Evolutionary conservation across 2,888 invertebrate species (phyloP).

Genomic region (Tachina grossa): DNA sequence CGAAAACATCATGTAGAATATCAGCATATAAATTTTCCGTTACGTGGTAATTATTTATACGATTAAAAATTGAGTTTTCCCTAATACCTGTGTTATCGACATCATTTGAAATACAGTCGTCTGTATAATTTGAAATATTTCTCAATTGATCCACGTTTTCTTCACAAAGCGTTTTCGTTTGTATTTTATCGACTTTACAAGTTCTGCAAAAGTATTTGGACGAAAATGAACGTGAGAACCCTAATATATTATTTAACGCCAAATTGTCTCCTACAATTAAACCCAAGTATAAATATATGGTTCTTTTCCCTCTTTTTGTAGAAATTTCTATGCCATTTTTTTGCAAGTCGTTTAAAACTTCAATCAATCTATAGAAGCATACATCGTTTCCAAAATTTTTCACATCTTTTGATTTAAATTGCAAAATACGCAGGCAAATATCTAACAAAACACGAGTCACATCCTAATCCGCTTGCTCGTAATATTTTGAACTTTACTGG

Average conservation of each 20-base stretch:
- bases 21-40: conserved; percentile 45
- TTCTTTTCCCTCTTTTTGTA: conserved; percentile 15
- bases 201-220: conserved; percentile 31
- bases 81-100: conserved; percentile 1
- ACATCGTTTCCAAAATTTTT: conserved; percentile 46
- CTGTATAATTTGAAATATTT: background rate
- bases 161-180: background rate
- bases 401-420: conserved; percentile 39
- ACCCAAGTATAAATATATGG: conserved; percentile 15
- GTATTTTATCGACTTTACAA: conserved; percentile 16
- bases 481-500: too few relatives aligned
- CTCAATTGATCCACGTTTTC: background rate
- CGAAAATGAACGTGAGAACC: conserved; percentile 42
- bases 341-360: conserved; percentile 25
- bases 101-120: background rate
- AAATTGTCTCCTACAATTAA: conserved; percentile 42
- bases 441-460: too few relatives aligned
- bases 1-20: conserved; percentile 48
- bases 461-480: too few relatives aligned
- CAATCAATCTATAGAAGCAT: conserved; percentile 38
- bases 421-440: too few relatives aligned
- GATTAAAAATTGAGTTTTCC: conserved; percentile 10
- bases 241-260: conserved; percentile 29
- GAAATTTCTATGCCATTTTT: conserved; percentile 37
- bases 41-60: conserved; percentile 13